Evolutionary conservation across 2,113 vertebrate species (phyloP).

Genomic region (Chroicocephalus ridibundus): DNA sequence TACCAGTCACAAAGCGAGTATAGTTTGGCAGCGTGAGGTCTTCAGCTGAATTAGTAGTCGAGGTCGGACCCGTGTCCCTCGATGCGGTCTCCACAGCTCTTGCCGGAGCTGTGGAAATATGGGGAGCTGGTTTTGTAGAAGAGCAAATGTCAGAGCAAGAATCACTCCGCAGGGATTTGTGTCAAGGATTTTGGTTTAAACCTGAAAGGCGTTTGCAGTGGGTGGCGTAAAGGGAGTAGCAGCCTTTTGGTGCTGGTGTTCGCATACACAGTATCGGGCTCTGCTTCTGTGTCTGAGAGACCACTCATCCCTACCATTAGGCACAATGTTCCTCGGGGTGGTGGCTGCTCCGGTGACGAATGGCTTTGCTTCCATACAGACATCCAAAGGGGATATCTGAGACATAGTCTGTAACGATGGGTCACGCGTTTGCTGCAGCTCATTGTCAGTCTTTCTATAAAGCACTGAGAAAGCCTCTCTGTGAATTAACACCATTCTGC

Average conservation of each 20-base stretch:
- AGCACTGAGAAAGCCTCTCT: conserved; percentile 70
- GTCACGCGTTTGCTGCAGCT: conserved; percentile 62
- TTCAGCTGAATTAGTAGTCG: neutral
- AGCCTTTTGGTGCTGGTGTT: neutral
- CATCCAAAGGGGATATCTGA: conserved; percentile 48
- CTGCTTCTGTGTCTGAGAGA: conserved; percentile 12
- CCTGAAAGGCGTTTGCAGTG: neutral
- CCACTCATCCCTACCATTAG: neutral
- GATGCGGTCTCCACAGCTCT: neutral
- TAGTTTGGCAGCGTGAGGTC: neutral
- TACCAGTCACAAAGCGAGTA: neutral
- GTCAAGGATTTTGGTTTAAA: neutral
- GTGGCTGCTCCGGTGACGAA: conserved; percentile 34
- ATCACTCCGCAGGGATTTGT: neutral
- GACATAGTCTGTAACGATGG: conserved; percentile 32
- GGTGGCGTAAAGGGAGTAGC: neutral
- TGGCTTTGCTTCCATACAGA: conserved; percentile 39
- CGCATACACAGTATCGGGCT: neutral
- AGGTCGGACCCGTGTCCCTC: neutral
- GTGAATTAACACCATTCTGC: conserved; percentile 72
- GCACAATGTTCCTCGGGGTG: conserved; percentile 18
- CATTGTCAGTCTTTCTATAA: conserved; percentile 66
- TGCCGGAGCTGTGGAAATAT: neutral
- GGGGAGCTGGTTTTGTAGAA: neutral
- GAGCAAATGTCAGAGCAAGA: neutral